Conservation (phyloP, 23 tunicate species). For the Botrylloides violaceus region DNA sequence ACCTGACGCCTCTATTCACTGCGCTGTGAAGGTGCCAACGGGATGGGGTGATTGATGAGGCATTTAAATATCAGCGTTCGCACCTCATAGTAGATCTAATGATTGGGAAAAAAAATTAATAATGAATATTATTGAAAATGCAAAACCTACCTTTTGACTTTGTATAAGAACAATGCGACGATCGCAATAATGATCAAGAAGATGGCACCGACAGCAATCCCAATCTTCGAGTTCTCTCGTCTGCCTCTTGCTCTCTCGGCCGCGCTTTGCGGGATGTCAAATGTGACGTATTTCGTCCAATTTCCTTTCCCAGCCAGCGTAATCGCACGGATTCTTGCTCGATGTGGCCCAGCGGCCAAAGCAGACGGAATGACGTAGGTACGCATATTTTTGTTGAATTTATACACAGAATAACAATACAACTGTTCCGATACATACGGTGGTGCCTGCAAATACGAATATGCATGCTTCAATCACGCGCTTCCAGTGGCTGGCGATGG, state of each 20-base stretch:
- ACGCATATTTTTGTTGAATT: not conserved
- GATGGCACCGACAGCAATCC: constrained; percentile 1
- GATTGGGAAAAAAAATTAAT: not conserved
- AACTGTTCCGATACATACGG: not conserved
- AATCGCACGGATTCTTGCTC: constrained; percentile 31
- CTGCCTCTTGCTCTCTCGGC: not conserved
- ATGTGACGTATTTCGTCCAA: constrained; percentile 10
- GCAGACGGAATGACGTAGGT: not conserved
- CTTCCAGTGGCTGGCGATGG: too few relatives aligned
- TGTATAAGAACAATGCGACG: constrained; percentile 2
- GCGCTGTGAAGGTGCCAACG: too few relatives aligned
- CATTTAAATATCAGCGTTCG: too few relatives aligned
- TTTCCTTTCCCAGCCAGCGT: constrained; percentile 41
- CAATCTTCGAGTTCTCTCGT: not conserved
- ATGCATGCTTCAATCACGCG: too few relatives aligned
- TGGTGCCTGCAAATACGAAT: too few relatives aligned
- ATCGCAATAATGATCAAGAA: not conserved
- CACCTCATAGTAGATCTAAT: too few relatives aligned
- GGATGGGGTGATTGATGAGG: too few relatives aligned
- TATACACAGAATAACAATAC: constrained; percentile 3
- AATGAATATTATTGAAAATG: not conserved
- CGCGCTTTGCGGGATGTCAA: constrained; percentile 14
- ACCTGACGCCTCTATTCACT: too few relatives aligned
- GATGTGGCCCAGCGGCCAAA: constrained; percentile 29
- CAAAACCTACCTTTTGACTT: constrained; percentile 8